Evolutionary conservation across 2,888 invertebrate species (phyloP).

Genomic region (Cybosia mesomella): DNA sequence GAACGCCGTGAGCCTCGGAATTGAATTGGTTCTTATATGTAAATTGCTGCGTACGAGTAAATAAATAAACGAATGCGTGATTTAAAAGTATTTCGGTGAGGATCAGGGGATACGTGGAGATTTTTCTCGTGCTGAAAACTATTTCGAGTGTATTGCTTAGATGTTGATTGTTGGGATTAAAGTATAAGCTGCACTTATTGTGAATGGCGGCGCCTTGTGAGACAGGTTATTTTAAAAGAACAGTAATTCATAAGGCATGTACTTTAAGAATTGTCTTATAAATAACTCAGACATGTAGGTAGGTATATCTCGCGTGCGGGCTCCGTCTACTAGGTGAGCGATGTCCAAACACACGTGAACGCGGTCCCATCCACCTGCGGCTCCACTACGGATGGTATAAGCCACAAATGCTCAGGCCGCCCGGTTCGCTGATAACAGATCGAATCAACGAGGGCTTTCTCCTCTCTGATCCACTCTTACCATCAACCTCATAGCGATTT

Average conservation of each 20-base stretch:
- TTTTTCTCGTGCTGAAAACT: conserved; percentile 42
- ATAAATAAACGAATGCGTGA: conserved; percentile 80
- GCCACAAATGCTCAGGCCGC: too few relatives aligned
- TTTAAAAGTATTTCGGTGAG: conserved; percentile 72
- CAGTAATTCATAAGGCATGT: background rate
- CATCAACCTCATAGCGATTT: too few relatives aligned
- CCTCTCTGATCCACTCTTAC: too few relatives aligned
- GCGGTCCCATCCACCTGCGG: too few relatives aligned
- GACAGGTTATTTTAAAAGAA: background rate
- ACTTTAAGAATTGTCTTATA: background rate
- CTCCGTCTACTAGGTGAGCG: too few relatives aligned
- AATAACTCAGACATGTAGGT: too few relatives aligned
- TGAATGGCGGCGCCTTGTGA: background rate
- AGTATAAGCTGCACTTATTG: conserved; percentile 16
- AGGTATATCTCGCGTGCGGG: too few relatives aligned
- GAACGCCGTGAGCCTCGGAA: conserved; percentile 80
- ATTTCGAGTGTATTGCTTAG: conserved; percentile 35
- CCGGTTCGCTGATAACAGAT: too few relatives aligned
- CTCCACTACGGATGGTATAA: too few relatives aligned
- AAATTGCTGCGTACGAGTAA: conserved; percentile 83
- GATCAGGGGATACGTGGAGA: conserved; percentile 64
- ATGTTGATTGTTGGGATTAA: conserved; percentile 42
- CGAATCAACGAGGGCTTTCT: too few relatives aligned
- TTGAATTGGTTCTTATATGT: conserved; percentile 85
- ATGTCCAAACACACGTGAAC: too few relatives aligned